A percentile compares a stretch with the other conserved stretches of the same genome.
Evolutionary conservation across 1,140 invertebrate species (phyloP).

Genomic region (Drosophila jambulina): DNA sequence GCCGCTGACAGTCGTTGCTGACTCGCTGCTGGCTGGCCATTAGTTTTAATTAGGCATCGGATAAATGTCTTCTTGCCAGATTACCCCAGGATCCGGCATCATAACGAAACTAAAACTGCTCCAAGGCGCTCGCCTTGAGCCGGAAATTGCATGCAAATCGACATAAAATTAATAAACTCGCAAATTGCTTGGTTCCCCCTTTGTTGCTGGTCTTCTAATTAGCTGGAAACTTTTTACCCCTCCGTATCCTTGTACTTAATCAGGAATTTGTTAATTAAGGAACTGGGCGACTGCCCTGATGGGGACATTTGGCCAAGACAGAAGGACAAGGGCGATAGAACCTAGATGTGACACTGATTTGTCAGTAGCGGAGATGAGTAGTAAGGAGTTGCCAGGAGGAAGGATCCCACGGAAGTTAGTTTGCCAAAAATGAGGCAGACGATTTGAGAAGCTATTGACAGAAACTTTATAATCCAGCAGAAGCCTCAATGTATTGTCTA

Average conservation of each 20-base stretch:
- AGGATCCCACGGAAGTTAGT: not conserved
- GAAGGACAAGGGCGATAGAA: constrained; percentile 34
- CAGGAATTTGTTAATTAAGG: constrained; percentile 73
- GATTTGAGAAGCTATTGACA: not conserved
- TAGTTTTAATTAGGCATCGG: constrained; percentile 69
- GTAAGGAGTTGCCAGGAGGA: not conserved
- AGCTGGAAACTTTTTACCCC: constrained; percentile 70
- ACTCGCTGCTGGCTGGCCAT: constrained; percentile 36
- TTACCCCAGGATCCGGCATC: constrained; percentile 40
- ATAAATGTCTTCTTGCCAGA: constrained; percentile 62
- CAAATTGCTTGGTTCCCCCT: constrained; percentile 57
- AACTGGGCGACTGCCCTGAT: constrained; percentile 35
- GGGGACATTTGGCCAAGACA: constrained; percentile 35
- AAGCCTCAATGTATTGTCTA: not conserved
- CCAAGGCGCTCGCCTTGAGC: constrained; percentile 69
- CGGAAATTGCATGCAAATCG: constrained; percentile 77
- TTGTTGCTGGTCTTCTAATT: constrained; percentile 57
- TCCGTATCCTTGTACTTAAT: constrained; percentile 28
- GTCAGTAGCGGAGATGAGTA: not conserved
- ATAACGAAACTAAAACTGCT: constrained; percentile 42
- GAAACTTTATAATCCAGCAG: not conserved
- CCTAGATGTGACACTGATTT: constrained; percentile 65
- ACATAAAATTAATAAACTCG: constrained; percentile 80
- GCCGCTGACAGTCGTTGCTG: constrained; percentile 17
- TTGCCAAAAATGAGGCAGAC: not conserved